phyloP scores from a whole-genome alignment of 2,888 invertebrate genomes.

The Zygothrica quintamaculata region DNA sequence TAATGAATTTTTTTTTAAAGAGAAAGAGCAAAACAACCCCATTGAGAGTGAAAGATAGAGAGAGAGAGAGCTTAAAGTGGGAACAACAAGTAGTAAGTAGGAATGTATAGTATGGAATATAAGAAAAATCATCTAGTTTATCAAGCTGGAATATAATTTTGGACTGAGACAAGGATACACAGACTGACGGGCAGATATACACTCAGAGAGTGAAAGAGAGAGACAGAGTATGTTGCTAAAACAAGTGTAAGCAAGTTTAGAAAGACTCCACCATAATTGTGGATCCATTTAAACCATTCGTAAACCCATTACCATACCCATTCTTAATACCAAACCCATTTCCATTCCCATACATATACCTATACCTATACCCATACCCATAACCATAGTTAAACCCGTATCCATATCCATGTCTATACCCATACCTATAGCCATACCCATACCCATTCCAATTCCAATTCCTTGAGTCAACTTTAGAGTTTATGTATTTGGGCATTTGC shows the following conservation, averaged over 20 bases:
- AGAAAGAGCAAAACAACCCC: too few relatives aligned
- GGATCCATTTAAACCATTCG: conserved; percentile 39
- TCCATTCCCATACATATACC: conserved; percentile 6
- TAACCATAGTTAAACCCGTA: conserved; percentile 19
- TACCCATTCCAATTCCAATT: conserved; percentile 32
- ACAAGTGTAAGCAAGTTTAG: conserved; percentile 66
- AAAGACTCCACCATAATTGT: conserved; percentile 43
- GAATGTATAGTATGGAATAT: neutral
- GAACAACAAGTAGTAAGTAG: neutral
- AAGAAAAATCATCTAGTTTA: conserved; percentile 52
- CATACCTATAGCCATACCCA: conserved; percentile 32
- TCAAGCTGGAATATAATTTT: too few relatives aligned
- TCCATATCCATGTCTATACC: conserved; percentile 7
- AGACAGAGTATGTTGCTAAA: conserved; percentile 71
- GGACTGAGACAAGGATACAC: too few relatives aligned
- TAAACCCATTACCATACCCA: conserved; percentile 15
- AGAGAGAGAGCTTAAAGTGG: neutral
- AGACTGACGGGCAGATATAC: too few relatives aligned
- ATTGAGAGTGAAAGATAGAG: neutral
- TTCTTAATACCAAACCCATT: conserved; percentile 20
- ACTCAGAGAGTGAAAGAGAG: too few relatives aligned
- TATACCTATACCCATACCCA: conserved; percentile 7
- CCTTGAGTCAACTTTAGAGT: conserved; percentile 55
- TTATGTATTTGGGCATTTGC: conserved; percentile 69
- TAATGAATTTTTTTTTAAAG: conserved; percentile 62